Evolutionary conservation across 2,113 vertebrate species (phyloP), one percentile per base, ranked within the genome.

Genomic region (Phrynocephalus versicolor): DNA sequence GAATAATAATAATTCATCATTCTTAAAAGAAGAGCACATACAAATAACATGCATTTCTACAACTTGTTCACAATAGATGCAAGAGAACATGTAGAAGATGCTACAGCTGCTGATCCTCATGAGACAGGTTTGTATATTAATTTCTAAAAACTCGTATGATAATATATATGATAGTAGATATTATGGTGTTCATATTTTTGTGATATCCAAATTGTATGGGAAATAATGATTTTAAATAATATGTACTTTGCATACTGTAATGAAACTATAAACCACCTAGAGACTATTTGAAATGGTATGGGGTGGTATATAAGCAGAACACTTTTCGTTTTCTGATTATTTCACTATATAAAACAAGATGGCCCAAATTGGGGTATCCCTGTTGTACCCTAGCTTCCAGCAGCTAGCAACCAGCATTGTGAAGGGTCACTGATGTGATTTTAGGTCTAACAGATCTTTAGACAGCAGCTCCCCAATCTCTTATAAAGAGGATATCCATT

Each of bases 71-170:
- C 82, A 86, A 71, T 70, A 87, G 70, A 85, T 79, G 90, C 93
- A 84, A 81, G 5, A 69, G 87, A 90, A n/a, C 85, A 73, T 72
- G 12, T 33, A 83, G 90, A 93, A 77, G 88, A 93, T 60, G 45
- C 5, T 19, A 39, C 80, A 19, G 62, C 57, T 25, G 3, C 21
- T 89, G 91, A 92, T 82, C 57, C 85, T 75, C 90, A 88, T 57
- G 83, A 92, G 75, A 88, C 89, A 93, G 93, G 93, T 95, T 85
- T 93, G 21, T 88, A n/a, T 25, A 77, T 21, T 72, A 0, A 79
- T 81, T 83, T 78, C 62, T 23, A 9, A 37, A 78, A 35, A 60
- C 19, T 60, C 33, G 15, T 58, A 9, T 19, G 21, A 45, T 57
- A 18, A 51, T 77, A 58, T 6, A 9, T 37, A 60, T 27, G 35